Percentiles rank a stretch among this genome's conserved stretches.
phyloP scores from a whole-genome alignment of 2,113 vertebrate genomes.

The Chamaetylas fuelleborni region DNA sequence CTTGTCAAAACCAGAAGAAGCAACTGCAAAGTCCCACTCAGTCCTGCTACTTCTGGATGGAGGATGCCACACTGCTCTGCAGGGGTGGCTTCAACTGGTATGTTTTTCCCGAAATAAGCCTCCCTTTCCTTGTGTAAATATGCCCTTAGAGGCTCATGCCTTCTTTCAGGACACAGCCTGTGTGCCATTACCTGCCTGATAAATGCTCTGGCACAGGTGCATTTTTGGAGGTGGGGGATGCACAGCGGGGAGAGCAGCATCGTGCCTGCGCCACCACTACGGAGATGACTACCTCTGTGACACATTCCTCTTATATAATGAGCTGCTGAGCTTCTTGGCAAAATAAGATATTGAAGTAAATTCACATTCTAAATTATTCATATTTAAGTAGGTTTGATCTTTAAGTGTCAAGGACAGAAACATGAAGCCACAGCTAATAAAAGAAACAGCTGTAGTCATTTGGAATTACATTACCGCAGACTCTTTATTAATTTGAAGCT shows the following conservation, averaged over 20 bases:
- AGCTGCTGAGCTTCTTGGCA: conserved; percentile 24
- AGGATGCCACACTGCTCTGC: not conserved
- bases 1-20: not conserved
- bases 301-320: conserved; percentile 47
- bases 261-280: not conserved
- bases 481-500: conserved; percentile 13
- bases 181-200: not conserved
- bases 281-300: conserved; percentile 2
- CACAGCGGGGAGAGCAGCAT: not conserved
- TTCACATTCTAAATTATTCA: conserved; percentile 47
- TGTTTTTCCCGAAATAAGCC: not conserved
- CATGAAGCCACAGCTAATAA: conserved; percentile 52
- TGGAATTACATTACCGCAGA: conserved; percentile 24
- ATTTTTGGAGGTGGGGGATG: not conserved
- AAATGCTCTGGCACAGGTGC: not conserved
- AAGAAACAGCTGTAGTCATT: not conserved
- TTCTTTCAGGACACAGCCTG: not conserved
- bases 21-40: not conserved
- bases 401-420: conserved; percentile 58
- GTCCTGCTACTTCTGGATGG: not conserved
- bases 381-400: conserved; percentile 62
- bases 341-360: conserved; percentile 27
- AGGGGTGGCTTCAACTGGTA: not conserved
- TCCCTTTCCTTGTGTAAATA: not conserved
- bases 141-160: not conserved